Evolutionary conservation across 92 coral and sea anemone species (phyloP).

Genomic region (Desmophyllum pertusum): DNA sequence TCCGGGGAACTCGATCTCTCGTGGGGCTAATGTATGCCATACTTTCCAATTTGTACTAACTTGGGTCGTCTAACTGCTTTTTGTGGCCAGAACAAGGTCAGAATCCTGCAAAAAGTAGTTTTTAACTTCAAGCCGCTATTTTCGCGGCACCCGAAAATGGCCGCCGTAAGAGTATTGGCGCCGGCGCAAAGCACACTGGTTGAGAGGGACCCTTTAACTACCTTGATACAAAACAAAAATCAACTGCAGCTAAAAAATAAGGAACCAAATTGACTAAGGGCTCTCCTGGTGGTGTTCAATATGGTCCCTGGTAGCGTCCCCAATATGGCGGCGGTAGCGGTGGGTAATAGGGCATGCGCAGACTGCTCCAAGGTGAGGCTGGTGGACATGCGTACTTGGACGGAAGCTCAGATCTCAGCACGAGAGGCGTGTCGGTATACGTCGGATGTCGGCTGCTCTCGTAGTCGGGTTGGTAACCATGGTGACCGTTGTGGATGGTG

Average conservation of each 20-base stretch:
- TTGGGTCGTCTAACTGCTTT: too few species aligned
- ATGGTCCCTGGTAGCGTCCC: constrained; percentile 25
- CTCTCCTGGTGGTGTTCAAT: constrained; percentile 3
- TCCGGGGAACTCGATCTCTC: too few species aligned
- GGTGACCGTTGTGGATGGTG: constrained; percentile 28
- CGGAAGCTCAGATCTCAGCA: constrained; percentile 33
- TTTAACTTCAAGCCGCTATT: too few species aligned
- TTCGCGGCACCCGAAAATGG: too few species aligned
- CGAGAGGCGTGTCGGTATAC: constrained; percentile 39
- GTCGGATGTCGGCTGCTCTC: neutral
- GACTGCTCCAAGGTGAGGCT: constrained; percentile 35
- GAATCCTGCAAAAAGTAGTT: too few species aligned
- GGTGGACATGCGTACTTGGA: constrained; percentile 35
- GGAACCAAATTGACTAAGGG: neutral
- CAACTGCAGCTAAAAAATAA: neutral
- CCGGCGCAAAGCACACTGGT: too few species aligned
- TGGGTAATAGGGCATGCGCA: constrained; percentile 32
- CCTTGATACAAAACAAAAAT: neutral
- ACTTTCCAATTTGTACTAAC: too few species aligned
- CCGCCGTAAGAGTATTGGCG: too few species aligned
- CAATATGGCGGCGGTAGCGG: constrained; percentile 43
- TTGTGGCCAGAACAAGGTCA: too few species aligned
- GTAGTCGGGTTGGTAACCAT: constrained; percentile 28
- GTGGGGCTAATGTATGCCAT: too few species aligned
- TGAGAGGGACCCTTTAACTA: too few species aligned